These are phyloP conservation scores for Brachypteracias leptosomus DNA, from an alignment of 2,113 vertebrate species.

Conservation along the genomic window DNA sequence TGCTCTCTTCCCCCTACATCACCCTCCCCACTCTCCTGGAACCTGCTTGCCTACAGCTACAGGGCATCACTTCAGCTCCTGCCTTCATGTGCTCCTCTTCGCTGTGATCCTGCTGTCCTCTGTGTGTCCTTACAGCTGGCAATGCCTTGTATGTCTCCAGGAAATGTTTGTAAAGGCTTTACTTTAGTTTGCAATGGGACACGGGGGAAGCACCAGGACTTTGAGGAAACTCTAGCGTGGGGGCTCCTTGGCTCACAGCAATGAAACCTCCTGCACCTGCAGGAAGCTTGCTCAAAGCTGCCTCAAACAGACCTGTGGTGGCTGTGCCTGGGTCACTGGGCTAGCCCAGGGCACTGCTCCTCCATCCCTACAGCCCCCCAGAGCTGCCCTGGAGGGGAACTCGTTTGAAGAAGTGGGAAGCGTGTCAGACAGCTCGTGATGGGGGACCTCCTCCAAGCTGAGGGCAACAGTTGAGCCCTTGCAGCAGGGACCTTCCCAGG, in stretches of 20 bases:
- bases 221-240: neutral
- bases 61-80: neutral
- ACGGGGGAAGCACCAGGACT: neutral
- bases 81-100: neutral
- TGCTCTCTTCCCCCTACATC: neutral
- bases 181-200: neutral
- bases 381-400: neutral
- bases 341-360: neutral
- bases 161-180: constrained; percentile 8
- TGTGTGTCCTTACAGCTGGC: constrained; percentile 10
- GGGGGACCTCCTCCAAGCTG: neutral
- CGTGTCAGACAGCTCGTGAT: fast-evolving
- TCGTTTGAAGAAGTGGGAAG: neutral
- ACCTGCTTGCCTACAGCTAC: neutral
- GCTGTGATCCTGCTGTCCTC: neutral
- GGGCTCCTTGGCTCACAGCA: neutral
- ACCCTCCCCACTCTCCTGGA: neutral
- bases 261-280: neutral
- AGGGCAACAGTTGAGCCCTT: neutral
- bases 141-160: neutral
- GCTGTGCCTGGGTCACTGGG: neutral
- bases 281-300: neutral
- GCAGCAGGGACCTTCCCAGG: neutral
- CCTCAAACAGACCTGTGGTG: neutral
- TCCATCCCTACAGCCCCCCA: neutral